Conservation (phyloP, 2,888 invertebrate genomes). For the Eupithecia pulchellata region DNA sequence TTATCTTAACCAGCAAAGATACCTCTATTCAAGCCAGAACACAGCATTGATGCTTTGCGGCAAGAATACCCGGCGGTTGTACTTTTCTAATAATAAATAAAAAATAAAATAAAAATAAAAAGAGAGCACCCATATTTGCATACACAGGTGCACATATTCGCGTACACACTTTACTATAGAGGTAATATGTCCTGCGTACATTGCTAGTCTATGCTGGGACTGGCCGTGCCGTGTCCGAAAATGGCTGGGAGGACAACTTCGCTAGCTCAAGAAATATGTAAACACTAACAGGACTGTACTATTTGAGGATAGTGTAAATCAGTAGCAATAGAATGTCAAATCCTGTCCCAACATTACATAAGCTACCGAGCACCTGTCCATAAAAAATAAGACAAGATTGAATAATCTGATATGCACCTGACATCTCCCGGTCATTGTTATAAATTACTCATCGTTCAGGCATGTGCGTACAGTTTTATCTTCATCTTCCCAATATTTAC, state of each 20-base stretch:
- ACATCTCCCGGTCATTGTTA: constrained; percentile 70
- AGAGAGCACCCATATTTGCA: too few relatives aligned
- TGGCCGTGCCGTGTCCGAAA: too few relatives aligned
- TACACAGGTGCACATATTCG: too few relatives aligned
- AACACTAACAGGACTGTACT: neutral
- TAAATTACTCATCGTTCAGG: constrained; percentile 66
- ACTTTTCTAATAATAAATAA: too few relatives aligned
- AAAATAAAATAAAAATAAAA: too few relatives aligned
- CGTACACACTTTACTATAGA: too few relatives aligned
- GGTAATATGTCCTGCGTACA: too few relatives aligned
- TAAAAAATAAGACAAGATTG: constrained; percentile 34
- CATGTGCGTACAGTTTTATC: constrained; percentile 62
- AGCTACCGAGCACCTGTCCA: constrained; percentile 48
- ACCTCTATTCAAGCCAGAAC: neutral
- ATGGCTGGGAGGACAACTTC: too few relatives aligned
- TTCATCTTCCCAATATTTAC: constrained; percentile 67
- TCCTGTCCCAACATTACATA: constrained; percentile 28
- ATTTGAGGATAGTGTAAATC: neutral
- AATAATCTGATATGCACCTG: constrained; percentile 62
- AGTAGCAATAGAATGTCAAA: neutral
- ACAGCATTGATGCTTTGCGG: neutral
- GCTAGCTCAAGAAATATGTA: too few relatives aligned
- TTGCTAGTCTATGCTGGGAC: too few relatives aligned
- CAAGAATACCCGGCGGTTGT: neutral
- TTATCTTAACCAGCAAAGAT: too few relatives aligned